Evolutionary conservation across 1,140 invertebrate species (phyloP), one percentile per base, ranked within the genome.

Genomic region (Halyomorpha halys): DNA sequence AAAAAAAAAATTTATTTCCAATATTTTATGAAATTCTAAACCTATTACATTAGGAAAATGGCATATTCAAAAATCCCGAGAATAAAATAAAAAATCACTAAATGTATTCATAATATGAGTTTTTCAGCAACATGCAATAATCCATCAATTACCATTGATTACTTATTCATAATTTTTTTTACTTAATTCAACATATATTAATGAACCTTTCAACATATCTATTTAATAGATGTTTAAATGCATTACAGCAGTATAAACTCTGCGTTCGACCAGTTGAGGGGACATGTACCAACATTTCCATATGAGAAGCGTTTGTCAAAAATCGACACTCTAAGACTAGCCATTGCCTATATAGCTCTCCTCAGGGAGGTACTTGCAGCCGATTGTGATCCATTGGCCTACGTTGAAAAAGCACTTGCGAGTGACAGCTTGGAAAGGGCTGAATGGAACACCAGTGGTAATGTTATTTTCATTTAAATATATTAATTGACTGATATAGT

Each of bases 221-320:
- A 39, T 39, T 39, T 13, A 39, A 39, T 39, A 39, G 34, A 39
- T 39, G 34, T 39, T 39, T 16, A 23, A 25, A 23, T 56, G 53
- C 8, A 56, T 78, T 79, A 84, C 86, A 90, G 88, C 86, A 97
- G 92, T 84, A 97, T 98, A 80, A 98, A 98, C 85, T 93, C 91
- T 76, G 95, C 94, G 74, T 98, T 98, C 82, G 93, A 97, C 78
- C 90, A 94, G 75, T 82, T 95, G 68, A 81, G 91, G 60, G 86
- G 90, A 64, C 92, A 97, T 76, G 94, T 99, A 65, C 96, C 96
- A 34, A 98, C 95, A 51, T 98, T 99, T 76, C 96, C 96, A 0
- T 99, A 97, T 73, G 96, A 99, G 77, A 98, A 98, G 74, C 79
- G 96, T 4, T 80, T 98, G 3, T 96, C 93, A 66, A 98, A 98